Base-by-base conservation (phyloP, 2,113 vertebrate species). In the Vimba vimba region DNA sequence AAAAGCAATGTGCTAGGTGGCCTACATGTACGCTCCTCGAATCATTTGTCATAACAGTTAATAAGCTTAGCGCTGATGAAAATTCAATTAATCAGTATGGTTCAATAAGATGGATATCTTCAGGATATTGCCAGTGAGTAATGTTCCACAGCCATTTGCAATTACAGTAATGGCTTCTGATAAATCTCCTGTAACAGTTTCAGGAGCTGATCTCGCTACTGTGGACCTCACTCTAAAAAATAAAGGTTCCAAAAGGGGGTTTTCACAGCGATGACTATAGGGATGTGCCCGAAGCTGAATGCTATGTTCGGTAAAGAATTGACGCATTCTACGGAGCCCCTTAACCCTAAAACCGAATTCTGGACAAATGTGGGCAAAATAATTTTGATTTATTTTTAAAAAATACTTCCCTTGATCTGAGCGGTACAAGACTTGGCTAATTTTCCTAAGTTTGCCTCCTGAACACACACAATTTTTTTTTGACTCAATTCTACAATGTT, bases 141-240 rank as follows among this genome's bases (percentile, higher is more conserved):
- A 89, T 86, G 86, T 62, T 83, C 73, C 79, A 84, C 79, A 79
- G 64, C 79, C 88, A 85, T 62, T 87, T 75, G 86, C 88, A 89
- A 89, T 89, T 87, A 89, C 83, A 83, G 86, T 89, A 89, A 89
- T 89, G 88, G 86, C 64, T 81, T 87, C 85, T 87, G 83, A 89
- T 86, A 89, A 87, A 87, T 89, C 83, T 75, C 23, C 23, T 30
- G 33, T 60, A 87, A 78, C 79, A 86, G 75, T 85, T 79, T 74
- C 30, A 83, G 59, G 69, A 64, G 2, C 79, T 11, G 66, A 7
- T 23, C 64, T 78, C 52, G 13, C 66, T 17, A 9, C 33, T 47
- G 66, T 74, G 73, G 73, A 23, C 55, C 8, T 9, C 55, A 57
- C 60, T 27, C 12, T 64, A 27, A 64, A n/a, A 25, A 62, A 11